Evolutionary conservation across 1,140 invertebrate genomes (phyloP).

Genomic region (Scylla paramamosain): DNA sequence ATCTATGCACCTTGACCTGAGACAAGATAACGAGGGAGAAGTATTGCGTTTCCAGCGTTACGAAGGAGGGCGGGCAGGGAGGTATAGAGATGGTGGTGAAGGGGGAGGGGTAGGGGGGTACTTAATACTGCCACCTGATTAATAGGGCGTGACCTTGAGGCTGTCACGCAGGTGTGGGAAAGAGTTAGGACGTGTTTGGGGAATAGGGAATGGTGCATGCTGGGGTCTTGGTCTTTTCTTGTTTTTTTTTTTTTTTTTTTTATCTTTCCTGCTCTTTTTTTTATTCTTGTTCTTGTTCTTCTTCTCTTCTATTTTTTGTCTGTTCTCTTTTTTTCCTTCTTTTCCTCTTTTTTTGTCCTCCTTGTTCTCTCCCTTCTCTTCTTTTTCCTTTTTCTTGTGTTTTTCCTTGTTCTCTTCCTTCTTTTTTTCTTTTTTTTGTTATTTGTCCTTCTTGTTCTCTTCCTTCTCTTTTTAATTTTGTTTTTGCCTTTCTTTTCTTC

Average conservation of each 20-base stretch:
- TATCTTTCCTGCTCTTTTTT: too few relatives aligned
- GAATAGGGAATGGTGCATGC: not conserved
- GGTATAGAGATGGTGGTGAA: not conserved
- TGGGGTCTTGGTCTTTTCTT: not conserved
- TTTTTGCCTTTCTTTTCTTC: too few relatives aligned
- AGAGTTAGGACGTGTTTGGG: not conserved
- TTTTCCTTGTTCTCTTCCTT: too few relatives aligned
- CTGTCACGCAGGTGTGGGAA: not conserved
- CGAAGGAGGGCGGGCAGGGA: not conserved
- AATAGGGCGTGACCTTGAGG: not conserved
- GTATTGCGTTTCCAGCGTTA: not conserved
- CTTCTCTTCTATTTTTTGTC: too few relatives aligned
- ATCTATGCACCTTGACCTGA: not conserved
- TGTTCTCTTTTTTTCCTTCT: too few relatives aligned
- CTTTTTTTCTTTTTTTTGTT: too few relatives aligned
- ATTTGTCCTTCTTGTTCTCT: too few relatives aligned
- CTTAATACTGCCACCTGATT: not conserved
- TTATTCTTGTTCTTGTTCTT: too few relatives aligned
- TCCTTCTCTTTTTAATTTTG: too few relatives aligned
- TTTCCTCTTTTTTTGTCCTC: too few relatives aligned
- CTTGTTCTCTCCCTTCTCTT: too few relatives aligned
- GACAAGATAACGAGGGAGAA: not conserved
- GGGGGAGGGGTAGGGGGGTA: not conserved
- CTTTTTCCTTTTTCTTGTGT: too few relatives aligned
- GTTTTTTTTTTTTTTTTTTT: not conserved